Evolutionary conservation across 2,888 invertebrate genomes (phyloP), one percentile per base, ranked within the genome.

Genomic region (Lamellibrachia columna): DNA sequence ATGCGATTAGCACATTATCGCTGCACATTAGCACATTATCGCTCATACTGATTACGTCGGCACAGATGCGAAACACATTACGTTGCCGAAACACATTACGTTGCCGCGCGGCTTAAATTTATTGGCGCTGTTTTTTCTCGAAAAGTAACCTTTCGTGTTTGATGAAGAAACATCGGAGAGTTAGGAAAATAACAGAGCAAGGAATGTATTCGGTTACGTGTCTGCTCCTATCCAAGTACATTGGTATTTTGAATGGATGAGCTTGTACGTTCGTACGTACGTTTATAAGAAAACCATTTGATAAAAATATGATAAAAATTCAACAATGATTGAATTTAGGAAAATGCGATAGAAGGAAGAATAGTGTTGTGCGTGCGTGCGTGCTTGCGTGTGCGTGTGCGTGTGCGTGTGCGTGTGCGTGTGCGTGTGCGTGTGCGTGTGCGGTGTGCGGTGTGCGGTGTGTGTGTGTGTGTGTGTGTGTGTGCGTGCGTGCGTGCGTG

Each of bases 1-100:
- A 75, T 75, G 75, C 75, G 75, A 75, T 75, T 75, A 75, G 75
- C 75, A 75, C 75, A 75, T 75, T 75, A 75, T 15, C 75, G 75
- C 75, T 75, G 75, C 75, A 75, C 22, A 75, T 75, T 75, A 75
- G 75, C 75, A 75, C 75, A 75, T 75, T 75, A 75, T 22, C 75
- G 75, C 75, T 75, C 75, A 75, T 58, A 75, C n/a, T 75, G 75
- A 75, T 75, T 75, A 75, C 75, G 22, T n/a, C n/a, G 4, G 75
- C 75, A 22, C 15, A 75, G n/a, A 75, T 75, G 75, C 75, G 75
- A n/a, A 58, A 58, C 75, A 11, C 75, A 22, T 22, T 75, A 75
- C 22, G 75, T 75, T 75, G 40, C 11, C 22, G 6, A n/a, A 58
- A 58, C 75, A 11, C 75, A 22, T 22, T 75, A 75, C 22, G 75